Evolutionary conservation across 2,888 invertebrate genomes (phyloP).

Genomic region (Elmis aenea): DNA sequence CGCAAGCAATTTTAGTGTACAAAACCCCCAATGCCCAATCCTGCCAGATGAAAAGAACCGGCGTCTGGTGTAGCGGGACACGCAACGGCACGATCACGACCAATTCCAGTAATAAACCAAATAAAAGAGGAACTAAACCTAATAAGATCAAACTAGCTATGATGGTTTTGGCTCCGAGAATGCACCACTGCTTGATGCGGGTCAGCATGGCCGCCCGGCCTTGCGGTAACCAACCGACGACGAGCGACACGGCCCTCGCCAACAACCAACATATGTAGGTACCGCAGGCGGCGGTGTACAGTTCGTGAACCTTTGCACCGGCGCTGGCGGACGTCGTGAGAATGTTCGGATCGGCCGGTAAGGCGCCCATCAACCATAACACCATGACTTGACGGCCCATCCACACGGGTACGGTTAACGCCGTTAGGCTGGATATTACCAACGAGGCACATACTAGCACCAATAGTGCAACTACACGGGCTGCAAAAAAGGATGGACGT

Average conservation of each 20-base stretch:
- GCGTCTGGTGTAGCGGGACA: slow-evolving; percentile 88
- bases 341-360: slow-evolving; percentile 41
- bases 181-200: slow-evolving; percentile 67
- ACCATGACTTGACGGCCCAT: slow-evolving; percentile 86
- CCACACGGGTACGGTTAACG: slow-evolving; percentile 86
- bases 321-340: slow-evolving; percentile 21
- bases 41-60: slow-evolving; percentile 83
- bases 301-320: slow-evolving; percentile 69
- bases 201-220: slow-evolving; percentile 74
- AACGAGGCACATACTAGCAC: slow-evolving; percentile 78
- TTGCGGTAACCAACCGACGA: slow-evolving; percentile 84
- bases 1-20: slow-evolving; percentile 96
- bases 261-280: slow-evolving; percentile 92
- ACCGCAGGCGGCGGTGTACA: slow-evolving; percentile 93
- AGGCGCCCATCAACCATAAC: slow-evolving; percentile 67
- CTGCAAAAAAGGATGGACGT: slow-evolving; percentile 76
- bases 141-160: slow-evolving; percentile 74
- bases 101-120: slow-evolving; percentile 87
- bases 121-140: slow-evolving; percentile 85
- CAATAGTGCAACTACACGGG: slow-evolving; percentile 64
- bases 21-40: slow-evolving; percentile 98
- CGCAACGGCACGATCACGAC: slow-evolving; percentile 88
- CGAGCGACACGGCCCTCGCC: slow-evolving; percentile 76
- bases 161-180: slow-evolving; percentile 70
- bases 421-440: slow-evolving; percentile 76